Evolutionary conservation across 2,888 invertebrate species (phyloP), one percentile per base, ranked within the genome.

Genomic region (Hydrotaea cyrtoneurina): DNA sequence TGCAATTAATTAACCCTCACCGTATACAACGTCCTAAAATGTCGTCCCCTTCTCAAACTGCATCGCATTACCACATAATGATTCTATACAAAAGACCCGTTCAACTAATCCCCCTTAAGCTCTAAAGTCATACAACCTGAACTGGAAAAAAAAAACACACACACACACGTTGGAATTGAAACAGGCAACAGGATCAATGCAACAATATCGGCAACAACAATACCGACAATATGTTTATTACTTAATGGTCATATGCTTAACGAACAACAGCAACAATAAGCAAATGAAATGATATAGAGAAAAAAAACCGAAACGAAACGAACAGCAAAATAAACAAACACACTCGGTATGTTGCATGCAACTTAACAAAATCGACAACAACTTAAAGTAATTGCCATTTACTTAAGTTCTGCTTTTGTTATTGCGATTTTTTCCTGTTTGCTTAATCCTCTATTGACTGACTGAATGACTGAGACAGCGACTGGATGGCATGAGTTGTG

Each of bases 381-480:
- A 66, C 66, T 66, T 64, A 78, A 83, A 83, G 83, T 83, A 83
- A 80, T 83, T 80, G 80, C 71, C 80, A 78, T 83, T 83, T 83
- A 78, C 78, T 80, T 80, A 75, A 80, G 74, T 83, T 78, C 64
- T 66, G 26, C 55, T 74, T 75, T 78, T 66, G 43, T 36, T 43
- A 26, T 53, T 53, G 53, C 46, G 36, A 36, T 62, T 31, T 31
- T 73, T 73, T 53, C 53, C 74, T 74, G 74, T 83, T 78, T 43
- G 66, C 69, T 80, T 80, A 80, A 74, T 83, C 80, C 78, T 83
- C 74, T 71, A 80, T 80, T 69, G 26, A 59, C 23, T 59, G 59
- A 26, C 11, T 59, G 59, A 3, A 23, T 59, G 59, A 59, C 15
- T 59, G 23, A 23, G 17, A 59, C 59, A 26, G 59, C 15, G 26